phyloP scores from a whole-genome alignment of 2,113 vertebrate species.

The Haplotaxodon microlepis region DNA sequence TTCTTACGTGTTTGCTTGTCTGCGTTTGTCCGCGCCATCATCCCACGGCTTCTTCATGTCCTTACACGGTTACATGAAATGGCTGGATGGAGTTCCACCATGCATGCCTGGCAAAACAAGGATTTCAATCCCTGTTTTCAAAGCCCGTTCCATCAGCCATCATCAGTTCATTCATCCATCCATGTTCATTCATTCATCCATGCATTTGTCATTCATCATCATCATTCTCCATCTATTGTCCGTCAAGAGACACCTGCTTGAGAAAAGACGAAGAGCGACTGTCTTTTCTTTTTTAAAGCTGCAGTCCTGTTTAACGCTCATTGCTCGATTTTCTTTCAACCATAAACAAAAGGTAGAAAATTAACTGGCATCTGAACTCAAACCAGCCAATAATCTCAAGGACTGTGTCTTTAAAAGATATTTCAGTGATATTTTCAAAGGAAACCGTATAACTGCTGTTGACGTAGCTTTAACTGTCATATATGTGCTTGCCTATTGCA shows the following conservation, averaged over 20 bases:
- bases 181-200: constrained; percentile 25
- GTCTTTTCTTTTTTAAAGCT: constrained; percentile 67
- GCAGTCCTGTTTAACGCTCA: constrained; percentile 40
- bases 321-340: not conserved
- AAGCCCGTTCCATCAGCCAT: constrained; percentile 22
- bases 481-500: not conserved
- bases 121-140: constrained; percentile 27
- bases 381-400: constrained; percentile 14
- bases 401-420: constrained; percentile 55
- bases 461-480: not conserved
- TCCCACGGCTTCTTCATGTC: constrained; percentile 25
- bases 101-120: constrained; percentile 48
- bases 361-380: not conserved
- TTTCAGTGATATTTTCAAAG: not conserved
- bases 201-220: constrained; percentile 19
- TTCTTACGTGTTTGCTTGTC: constrained; percentile 8
- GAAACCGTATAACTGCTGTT: not conserved
- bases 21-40: constrained; percentile 12
- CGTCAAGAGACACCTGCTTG: constrained; percentile 4
- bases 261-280: constrained; percentile 50
- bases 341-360: not conserved
- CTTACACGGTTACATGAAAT: not conserved
- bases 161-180: constrained; percentile 12
- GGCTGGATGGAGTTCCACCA: constrained; percentile 10
- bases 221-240: constrained; percentile 23